A percentile compares a stretch with the other conserved stretches of the same genome.
Evolutionary conservation across 2,888 invertebrate species (phyloP).

Genomic region (Archaeoteleia sp.): DNA sequence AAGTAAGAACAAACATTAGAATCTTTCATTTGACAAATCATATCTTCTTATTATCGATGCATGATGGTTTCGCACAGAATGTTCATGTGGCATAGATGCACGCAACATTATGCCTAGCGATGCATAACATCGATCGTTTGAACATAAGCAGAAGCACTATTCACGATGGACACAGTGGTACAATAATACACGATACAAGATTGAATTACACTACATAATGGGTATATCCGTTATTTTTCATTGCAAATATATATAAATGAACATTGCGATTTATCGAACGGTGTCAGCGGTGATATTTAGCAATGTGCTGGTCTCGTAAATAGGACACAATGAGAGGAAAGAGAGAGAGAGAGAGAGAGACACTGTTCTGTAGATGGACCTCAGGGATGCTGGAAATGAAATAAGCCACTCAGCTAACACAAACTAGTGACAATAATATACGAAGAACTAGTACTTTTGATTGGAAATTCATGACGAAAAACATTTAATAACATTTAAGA

Average conservation of each 20-base stretch:
- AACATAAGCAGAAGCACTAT: slow-evolving; percentile 44
- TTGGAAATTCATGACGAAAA: too few relatives aligned
- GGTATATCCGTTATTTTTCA: slow-evolving; percentile 18
- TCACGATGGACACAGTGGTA: slow-evolving; percentile 30
- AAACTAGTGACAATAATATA: too few relatives aligned
- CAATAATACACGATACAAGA: slow-evolving; percentile 27
- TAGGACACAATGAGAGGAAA: slow-evolving; percentile 3
- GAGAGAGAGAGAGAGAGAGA: too few relatives aligned
- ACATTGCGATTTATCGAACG: slow-evolving; percentile 21
- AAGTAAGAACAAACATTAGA: slow-evolving; percentile 3
- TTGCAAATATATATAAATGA: slow-evolving; percentile 20
- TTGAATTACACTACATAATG: slow-evolving; percentile 33
- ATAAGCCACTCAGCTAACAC: slow-evolving; percentile 17
- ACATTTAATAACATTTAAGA: too few relatives aligned
- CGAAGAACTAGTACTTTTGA: slow-evolving; percentile 4
- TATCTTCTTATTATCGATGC: slow-evolving; percentile 20
- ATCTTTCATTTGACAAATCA: slow-evolving; percentile 18
- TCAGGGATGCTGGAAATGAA: slow-evolving; percentile 2
- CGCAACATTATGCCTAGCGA: slow-evolving; percentile 26
- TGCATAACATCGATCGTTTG: slow-evolving; percentile 40
- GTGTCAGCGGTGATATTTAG: slow-evolving; percentile 23
- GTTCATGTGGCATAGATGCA: slow-evolving; percentile 14
- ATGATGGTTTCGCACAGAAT: slow-evolving; percentile 20
- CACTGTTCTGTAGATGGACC: slow-evolving; percentile 1
- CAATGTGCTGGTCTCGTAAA: slow-evolving; percentile 17